Conservation (phyloP, 2,888 invertebrate species). For the Mythimna lalbum region DNA sequence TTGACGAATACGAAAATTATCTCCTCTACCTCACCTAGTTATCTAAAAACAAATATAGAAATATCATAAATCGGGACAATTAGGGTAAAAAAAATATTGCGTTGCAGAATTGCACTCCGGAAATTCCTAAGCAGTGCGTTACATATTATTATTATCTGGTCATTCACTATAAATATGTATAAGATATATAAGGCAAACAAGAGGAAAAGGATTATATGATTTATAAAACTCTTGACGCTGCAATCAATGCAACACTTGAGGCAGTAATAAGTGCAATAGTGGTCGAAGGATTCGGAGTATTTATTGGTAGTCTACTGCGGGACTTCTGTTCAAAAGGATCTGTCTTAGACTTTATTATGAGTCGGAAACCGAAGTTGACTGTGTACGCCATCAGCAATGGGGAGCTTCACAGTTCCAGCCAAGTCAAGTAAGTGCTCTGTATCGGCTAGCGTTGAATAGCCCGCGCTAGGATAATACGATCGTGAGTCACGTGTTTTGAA, state of each 20-base stretch:
- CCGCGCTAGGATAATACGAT: constrained; percentile 31
- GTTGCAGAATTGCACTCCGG: constrained; percentile 29
- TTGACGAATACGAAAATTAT: neutral
- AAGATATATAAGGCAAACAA: constrained; percentile 14
- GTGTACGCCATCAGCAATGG: constrained; percentile 56
- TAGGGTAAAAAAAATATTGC: too few species aligned
- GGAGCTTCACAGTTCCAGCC: constrained; percentile 12
- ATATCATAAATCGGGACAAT: too few species aligned
- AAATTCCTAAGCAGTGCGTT: constrained; percentile 34
- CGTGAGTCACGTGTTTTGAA: constrained; percentile 53
- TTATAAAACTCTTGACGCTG: constrained; percentile 43
- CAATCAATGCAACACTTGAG: constrained; percentile 49
- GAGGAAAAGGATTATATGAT: constrained; percentile 44
- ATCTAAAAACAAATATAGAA: too few species aligned
- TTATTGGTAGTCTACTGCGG: constrained; percentile 36
- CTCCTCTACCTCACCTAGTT: constrained; percentile 2
- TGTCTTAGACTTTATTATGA: constrained; percentile 19
- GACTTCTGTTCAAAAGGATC: constrained; percentile 28
- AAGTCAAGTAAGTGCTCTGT: constrained; percentile 47
- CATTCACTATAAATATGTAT: constrained; percentile 27
- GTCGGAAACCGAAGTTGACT: neutral
- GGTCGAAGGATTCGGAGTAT: constrained; percentile 11
- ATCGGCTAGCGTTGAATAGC: constrained; percentile 23
- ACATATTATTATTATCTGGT: constrained; percentile 32
- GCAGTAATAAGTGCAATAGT: constrained; percentile 26